These are phyloP conservation scores for Calliopum simillimum DNA, from an alignment of 2,888 invertebrate genomes.

Conservation along the genomic window DNA sequence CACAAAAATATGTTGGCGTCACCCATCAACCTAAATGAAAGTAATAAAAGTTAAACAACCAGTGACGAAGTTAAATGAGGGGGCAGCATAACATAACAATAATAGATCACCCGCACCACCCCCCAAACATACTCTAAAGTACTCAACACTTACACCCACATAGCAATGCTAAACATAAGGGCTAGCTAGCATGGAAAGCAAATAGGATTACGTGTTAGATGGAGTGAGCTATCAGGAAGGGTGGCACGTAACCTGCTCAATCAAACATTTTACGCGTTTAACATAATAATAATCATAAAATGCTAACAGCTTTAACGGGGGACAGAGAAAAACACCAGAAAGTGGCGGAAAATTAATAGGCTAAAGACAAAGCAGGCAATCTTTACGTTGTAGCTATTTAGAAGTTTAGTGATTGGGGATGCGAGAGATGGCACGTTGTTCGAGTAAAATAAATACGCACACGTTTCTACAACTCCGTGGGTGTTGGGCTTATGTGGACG, in stretches of 20 bases:
- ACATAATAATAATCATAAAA: constrained; percentile 37
- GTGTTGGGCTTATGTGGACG: constrained; percentile 20
- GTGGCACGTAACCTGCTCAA: constrained; percentile 28
- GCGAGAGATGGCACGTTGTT: constrained; percentile 22
- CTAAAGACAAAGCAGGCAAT: constrained; percentile 43
- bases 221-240: constrained; percentile 6
- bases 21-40: constrained; percentile 29
- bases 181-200: constrained; percentile 11
- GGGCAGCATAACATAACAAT: background rate
- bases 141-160: background rate
- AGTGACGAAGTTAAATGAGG: background rate
- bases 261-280: constrained; percentile 38
- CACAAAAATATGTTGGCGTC: background rate
- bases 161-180: background rate
- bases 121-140: too few species aligned
- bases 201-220: constrained; percentile 44
- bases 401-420: constrained; percentile 46
- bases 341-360: constrained; percentile 45
- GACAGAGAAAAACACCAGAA: constrained; percentile 4
- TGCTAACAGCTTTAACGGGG: constrained; percentile 6
- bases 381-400: too few species aligned
- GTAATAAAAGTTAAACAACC: constrained; percentile 26
- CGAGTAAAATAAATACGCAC: constrained; percentile 32
- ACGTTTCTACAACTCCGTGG: constrained; percentile 15
- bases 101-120: too few species aligned